Evolutionary conservation across 2,797 vertebrate species (phyloP).

Genomic region (Oreochromis mossambicus): DNA sequence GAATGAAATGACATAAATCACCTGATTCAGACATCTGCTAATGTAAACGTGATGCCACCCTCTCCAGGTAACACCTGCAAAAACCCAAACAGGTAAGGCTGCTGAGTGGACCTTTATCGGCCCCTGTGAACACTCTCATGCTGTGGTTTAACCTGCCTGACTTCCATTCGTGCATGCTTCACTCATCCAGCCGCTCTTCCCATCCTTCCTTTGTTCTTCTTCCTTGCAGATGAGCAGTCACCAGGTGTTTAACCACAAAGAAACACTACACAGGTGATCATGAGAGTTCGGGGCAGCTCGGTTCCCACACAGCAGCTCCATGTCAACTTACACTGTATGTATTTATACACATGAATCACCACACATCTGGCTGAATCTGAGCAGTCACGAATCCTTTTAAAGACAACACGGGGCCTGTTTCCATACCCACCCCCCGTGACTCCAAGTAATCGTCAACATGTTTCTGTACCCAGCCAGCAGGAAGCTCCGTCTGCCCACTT

Average conservation of each 20-base stretch:
- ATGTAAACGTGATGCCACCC: conserved; percentile 23
- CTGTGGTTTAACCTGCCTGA: not conserved
- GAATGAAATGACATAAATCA: conserved; percentile 3
- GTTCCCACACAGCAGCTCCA: not conserved
- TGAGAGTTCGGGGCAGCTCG: not conserved
- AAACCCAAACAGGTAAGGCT: conserved; percentile 37
- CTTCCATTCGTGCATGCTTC: not conserved
- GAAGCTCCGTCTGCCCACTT: not conserved
- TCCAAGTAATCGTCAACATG: conserved; percentile 4
- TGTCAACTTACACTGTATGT: not conserved
- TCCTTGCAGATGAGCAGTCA: not conserved
- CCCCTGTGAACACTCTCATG: conserved; percentile 39
- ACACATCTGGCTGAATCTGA: not conserved
- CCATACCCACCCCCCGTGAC: not conserved
- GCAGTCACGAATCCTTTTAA: not conserved
- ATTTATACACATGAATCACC: not conserved
- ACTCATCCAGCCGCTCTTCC: not conserved
- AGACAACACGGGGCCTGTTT: not conserved
- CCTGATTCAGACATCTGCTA: conserved; percentile 16
- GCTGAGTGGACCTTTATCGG: conserved; percentile 44
- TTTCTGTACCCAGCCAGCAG: not conserved
- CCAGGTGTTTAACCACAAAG: conserved; percentile 1
- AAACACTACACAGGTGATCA: not conserved
- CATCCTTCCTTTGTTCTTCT: not conserved
- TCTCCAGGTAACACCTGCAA: not conserved